Conservation (phyloP, 2,113 vertebrate genomes). For the Chrysochloris asiatica region DNA sequence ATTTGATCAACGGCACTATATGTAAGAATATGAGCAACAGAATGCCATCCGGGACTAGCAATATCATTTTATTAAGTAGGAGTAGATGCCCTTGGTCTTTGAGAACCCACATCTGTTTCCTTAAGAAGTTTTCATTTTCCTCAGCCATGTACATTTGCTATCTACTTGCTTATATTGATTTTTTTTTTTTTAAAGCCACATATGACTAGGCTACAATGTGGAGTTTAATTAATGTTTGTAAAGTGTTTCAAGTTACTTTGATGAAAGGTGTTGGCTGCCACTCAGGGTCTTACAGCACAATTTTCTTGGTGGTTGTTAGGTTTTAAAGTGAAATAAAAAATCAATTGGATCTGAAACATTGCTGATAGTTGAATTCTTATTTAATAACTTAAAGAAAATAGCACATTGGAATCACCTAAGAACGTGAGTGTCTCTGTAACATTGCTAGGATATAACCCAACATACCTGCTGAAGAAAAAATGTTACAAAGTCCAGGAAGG, state of each 20-base stretch:
- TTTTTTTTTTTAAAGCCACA: neutral
- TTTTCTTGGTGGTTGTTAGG: constrained; percentile 50
- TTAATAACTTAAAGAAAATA: constrained; percentile 64
- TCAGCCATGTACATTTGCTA: constrained; percentile 36
- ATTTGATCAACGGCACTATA: constrained; percentile 28
- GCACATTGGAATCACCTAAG: constrained; percentile 21
- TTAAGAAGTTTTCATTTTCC: constrained; percentile 60
- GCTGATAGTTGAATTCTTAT: constrained; percentile 47
- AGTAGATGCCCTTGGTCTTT: constrained; percentile 25
- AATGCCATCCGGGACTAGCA: neutral
- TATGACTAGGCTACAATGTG: neutral
- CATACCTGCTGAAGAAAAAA: neutral
- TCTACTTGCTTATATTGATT: constrained; percentile 47
- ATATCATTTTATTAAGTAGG: constrained; percentile 53
- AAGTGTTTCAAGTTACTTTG: constrained; percentile 63
- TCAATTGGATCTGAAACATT: constrained; percentile 47
- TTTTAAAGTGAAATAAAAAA: constrained; percentile 65
- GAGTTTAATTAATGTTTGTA: constrained; percentile 62
- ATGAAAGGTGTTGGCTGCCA: constrained; percentile 43
- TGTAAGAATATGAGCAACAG: constrained; percentile 5
- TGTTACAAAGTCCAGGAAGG: constrained; percentile 11
- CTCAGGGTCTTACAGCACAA: constrained; percentile 29
- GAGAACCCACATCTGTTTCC: constrained; percentile 48
- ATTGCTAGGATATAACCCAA: constrained; percentile 20
- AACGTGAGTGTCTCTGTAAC: neutral